These are phyloP conservation scores for Hanleya hanleyi DNA, from an alignment of 2,888 invertebrate species.

Conservation along the genomic window DNA sequence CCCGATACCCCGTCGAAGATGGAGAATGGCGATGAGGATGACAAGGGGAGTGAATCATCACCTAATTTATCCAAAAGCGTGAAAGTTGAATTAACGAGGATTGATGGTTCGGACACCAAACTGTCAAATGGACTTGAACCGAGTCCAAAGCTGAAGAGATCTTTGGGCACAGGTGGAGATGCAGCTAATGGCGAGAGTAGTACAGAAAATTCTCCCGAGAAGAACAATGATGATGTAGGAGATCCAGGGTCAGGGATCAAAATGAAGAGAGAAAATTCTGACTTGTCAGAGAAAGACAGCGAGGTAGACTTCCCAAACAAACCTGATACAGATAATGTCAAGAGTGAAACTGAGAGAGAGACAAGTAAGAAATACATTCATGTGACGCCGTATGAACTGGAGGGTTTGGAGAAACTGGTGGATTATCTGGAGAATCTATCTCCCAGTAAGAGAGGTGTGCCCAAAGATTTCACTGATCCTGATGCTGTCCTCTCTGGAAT, in stretches of 20 bases:
- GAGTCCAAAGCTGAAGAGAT: not conserved
- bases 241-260: not conserved
- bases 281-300: not conserved
- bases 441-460: conserved; percentile 91
- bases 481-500: conserved; percentile 92
- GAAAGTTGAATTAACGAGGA: not conserved
- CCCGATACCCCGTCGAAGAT: not conserved
- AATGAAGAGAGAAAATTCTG: not conserved
- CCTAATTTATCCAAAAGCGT: not conserved
- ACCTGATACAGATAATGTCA: conserved; percentile 25
- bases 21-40: not conserved
- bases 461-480: conserved; percentile 90
- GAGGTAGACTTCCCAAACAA: conserved; percentile 31
- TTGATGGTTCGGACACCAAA: not conserved
- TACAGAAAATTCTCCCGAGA: not conserved
- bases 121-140: not conserved
- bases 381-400: conserved; percentile 64
- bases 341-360: conserved; percentile 8
- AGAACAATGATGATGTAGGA: not conserved
- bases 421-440: conserved; percentile 93
- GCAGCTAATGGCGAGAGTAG: not conserved
- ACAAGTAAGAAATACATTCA: conserved; percentile 42
- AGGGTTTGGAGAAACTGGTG: conserved; percentile 78
- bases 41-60: not conserved
- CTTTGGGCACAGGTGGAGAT: not conserved